Conservation (phyloP, 2,797 vertebrate species). For the Melanotaenia maccullochi region DNA sequence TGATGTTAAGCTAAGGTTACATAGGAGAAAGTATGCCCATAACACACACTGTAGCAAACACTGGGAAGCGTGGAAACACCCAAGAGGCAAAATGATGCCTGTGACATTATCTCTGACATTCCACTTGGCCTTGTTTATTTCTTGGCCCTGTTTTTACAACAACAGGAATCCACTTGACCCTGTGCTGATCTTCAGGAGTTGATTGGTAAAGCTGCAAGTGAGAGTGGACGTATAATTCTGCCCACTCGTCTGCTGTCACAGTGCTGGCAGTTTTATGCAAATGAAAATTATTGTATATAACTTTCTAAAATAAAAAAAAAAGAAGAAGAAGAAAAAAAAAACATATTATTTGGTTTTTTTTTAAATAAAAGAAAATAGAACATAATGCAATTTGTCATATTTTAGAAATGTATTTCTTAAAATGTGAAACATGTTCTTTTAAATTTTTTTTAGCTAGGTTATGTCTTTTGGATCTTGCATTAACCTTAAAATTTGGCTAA, state of each 20-base stretch:
- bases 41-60: not conserved
- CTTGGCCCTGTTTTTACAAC: slow-evolving; percentile 42
- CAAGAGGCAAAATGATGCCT: slow-evolving; percentile 30
- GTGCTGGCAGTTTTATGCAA: no score
- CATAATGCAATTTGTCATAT: not conserved
- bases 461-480: not conserved
- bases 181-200: slow-evolving; percentile 30
- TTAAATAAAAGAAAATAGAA: not conserved
- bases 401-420: not conserved
- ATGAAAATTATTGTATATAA: no score
- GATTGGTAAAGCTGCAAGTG: slow-evolving; percentile 21
- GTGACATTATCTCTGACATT: slow-evolving; percentile 38
- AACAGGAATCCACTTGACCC: slow-evolving; percentile 26
- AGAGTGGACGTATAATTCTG: not conserved
- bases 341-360: no score
- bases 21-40: not conserved
- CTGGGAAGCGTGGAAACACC: slow-evolving; percentile 14
- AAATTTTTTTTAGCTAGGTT: not conserved
- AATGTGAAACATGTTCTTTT: slow-evolving; percentile 4
- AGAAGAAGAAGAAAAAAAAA: no score
- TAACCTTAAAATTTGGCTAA: not conserved
- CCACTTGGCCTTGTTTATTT: slow-evolving; percentile 38
- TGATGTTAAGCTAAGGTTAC: slow-evolving; percentile 30
- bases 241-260: not conserved
- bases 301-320: no score